Conservation (phyloP, 2,888 invertebrate species). For the Hybos culiciformis region DNA sequence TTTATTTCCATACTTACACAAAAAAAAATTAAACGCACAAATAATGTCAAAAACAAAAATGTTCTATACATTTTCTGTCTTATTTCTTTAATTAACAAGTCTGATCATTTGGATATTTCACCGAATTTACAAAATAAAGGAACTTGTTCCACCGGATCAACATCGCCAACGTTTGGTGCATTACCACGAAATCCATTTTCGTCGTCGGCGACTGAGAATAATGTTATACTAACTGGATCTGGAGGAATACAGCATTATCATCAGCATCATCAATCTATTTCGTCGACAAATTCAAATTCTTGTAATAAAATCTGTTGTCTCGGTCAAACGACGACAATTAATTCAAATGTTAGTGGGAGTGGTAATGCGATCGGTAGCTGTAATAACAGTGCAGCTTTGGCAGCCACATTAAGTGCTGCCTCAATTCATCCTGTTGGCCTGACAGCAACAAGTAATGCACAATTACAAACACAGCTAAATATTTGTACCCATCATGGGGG, state of each 20-base stretch:
- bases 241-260: conserved; percentile 10
- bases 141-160: conserved; percentile 6
- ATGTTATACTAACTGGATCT: conserved; percentile 4
- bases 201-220: conserved; percentile 11
- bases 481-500: conserved; percentile 15
- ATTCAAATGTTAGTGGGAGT: neutral
- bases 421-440: conserved; percentile 12
- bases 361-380: neutral
- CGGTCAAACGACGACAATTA: conserved; percentile 4
- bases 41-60: too few relatives aligned
- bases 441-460: conserved; percentile 8
- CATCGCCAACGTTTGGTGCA: conserved; percentile 4
- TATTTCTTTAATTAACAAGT: conserved; percentile 14
- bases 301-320: conserved; percentile 20
- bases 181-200: too few relatives aligned
- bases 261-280: conserved; percentile 13
- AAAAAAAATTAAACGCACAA: too few relatives aligned
- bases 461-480: conserved; percentile 10
- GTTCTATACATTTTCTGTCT: neutral
- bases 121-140: conserved; percentile 2
- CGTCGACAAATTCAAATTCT: conserved; percentile 10
- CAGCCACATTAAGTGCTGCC: conserved; percentile 16
- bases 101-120: conserved; percentile 17
- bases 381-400: conserved; percentile 18
- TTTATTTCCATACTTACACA: too few relatives aligned